Conservation (phyloP, 2,113 vertebrate species). For the Coturnix japonica region DNA sequence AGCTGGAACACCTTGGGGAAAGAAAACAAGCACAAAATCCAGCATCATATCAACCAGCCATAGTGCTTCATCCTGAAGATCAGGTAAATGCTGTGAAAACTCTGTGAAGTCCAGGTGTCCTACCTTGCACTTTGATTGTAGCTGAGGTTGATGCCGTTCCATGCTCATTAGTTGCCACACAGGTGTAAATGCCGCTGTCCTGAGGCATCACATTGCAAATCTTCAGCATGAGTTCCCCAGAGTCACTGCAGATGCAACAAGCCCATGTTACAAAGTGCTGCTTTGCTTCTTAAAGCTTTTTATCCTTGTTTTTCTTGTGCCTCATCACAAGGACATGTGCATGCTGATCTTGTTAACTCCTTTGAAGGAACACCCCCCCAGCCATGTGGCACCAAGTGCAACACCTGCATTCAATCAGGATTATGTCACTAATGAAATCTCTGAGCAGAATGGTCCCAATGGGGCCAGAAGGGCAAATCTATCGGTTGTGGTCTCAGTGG, state of each 20-base stretch:
- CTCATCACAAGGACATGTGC: neutral
- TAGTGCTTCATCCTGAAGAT: neutral
- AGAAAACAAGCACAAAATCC: neutral
- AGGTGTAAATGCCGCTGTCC: slow-evolving; percentile 97
- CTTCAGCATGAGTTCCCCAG: slow-evolving; percentile 92
- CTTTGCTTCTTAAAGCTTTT: neutral
- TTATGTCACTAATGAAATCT: neutral
- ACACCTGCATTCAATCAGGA: neutral
- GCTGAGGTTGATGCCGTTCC: slow-evolving; percentile 92
- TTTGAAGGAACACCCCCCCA: neutral
- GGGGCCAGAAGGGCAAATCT: neutral
- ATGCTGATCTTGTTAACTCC: neutral
- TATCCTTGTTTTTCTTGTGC: neutral
- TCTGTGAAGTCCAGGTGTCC: neutral
- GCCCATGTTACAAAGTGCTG: neutral
- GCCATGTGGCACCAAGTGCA: neutral
- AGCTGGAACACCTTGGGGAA: slow-evolving; percentile 87
- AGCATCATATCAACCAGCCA: neutral
- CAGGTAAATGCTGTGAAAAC: neutral
- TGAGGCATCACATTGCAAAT: slow-evolving; percentile 98
- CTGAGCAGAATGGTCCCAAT: neutral
- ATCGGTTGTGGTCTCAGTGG: neutral
- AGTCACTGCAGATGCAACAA: slow-evolving; percentile 82
- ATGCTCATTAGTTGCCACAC: slow-evolving; percentile 90
- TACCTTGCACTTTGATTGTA: slow-evolving; percentile 97